Evolutionary conservation across 2,113 vertebrate genomes (phyloP).

Genomic region (Onychostruthus taczanowskii): DNA sequence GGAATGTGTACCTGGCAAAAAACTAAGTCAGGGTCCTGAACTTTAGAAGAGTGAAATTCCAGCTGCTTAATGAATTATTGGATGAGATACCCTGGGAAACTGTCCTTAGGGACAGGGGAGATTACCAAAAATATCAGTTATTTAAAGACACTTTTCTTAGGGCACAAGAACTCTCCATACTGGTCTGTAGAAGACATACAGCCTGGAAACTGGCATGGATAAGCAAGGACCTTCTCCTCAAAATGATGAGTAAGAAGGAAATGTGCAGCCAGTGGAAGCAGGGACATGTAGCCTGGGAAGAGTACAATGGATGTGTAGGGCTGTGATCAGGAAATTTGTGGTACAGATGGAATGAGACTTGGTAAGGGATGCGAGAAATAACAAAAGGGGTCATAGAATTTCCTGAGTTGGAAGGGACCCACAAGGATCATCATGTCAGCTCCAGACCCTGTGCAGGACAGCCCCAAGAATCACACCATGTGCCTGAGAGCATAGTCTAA

Average conservation of each 20-base stretch:
- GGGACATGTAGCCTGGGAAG: background rate
- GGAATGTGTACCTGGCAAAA: background rate
- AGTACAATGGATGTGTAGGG: background rate
- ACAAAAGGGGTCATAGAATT: background rate
- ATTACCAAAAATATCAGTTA: background rate
- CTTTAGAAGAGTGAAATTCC: background rate
- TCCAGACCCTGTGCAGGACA: background rate
- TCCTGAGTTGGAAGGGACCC: background rate
- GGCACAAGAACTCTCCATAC: background rate
- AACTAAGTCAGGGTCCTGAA: background rate
- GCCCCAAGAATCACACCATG: background rate
- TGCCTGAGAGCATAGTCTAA: background rate
- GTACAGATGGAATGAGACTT: background rate
- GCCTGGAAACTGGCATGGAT: background rate
- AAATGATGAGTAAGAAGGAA: background rate
- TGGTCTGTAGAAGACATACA: background rate
- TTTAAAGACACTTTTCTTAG: background rate
- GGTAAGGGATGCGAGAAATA: background rate
- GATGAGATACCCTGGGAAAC: background rate
- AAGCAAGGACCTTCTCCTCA: background rate
- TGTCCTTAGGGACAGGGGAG: background rate
- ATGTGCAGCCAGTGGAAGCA: background rate
- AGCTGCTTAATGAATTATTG: background rate
- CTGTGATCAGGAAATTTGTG: background rate
- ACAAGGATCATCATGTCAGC: background rate